Evolutionary conservation across 2,888 invertebrate genomes (phyloP).

Genomic region (Molorchus minor): DNA sequence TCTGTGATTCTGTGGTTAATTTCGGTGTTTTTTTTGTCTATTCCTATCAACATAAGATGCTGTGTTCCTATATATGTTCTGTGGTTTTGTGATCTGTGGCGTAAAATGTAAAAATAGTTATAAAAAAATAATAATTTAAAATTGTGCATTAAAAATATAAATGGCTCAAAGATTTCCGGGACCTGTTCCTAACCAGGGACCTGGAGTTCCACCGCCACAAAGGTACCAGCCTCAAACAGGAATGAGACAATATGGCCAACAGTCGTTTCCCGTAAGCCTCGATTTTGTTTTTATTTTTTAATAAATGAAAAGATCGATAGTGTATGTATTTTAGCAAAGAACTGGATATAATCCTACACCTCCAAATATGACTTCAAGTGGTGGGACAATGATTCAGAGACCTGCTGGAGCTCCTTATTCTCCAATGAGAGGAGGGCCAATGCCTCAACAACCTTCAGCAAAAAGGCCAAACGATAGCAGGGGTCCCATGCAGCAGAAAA

Average conservation of each 20-base stretch:
- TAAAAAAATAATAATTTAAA: too few species aligned
- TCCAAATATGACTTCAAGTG: constrained; percentile 67
- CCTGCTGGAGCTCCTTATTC: constrained; percentile 67
- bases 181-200: constrained; percentile 65
- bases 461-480: constrained; percentile 72
- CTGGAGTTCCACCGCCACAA: constrained; percentile 67
- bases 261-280: constrained; percentile 83
- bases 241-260: constrained; percentile 75
- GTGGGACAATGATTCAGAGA: constrained; percentile 68
- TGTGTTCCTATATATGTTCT: too few species aligned
- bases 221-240: constrained; percentile 72
- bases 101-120: too few species aligned
- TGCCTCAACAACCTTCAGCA: constrained; percentile 67
- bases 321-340: constrained; percentile 56
- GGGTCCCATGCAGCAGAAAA: constrained; percentile 70
- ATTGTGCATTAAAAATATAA: too few species aligned
- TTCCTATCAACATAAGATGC: too few species aligned
- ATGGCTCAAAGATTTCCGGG: constrained; percentile 70
- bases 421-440: constrained; percentile 70
- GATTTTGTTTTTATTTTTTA: constrained; percentile 42
- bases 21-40: too few species aligned
- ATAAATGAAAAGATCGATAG: not conserved
- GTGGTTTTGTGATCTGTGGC: too few species aligned
- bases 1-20: too few species aligned
- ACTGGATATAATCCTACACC: constrained; percentile 70